Percentiles rank a stretch among this genome's conserved stretches.
phyloP scores from a whole-genome alignment of 2,113 vertebrate genomes.

The Macquaria australasica region DNA sequence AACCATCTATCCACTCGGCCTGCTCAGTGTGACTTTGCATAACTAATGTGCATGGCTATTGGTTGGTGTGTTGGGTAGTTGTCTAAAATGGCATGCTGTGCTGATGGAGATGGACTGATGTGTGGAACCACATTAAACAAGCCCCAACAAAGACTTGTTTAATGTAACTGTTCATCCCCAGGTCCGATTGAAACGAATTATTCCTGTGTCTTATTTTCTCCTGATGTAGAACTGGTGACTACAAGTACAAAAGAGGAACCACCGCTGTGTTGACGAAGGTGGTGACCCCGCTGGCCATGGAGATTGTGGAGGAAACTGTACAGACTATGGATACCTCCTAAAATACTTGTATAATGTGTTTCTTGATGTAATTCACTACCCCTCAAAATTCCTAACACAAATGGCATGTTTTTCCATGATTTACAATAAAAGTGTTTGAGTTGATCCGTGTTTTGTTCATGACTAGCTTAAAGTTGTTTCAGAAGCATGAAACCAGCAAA shows the following conservation, averaged over 20 bases:
- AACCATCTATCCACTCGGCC: not conserved
- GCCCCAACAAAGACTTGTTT: not conserved
- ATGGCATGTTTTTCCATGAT: constrained; percentile 60
- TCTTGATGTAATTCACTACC: not conserved
- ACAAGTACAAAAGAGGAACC: constrained; percentile 87
- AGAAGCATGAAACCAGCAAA: too few relatives aligned
- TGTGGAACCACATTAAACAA: not conserved
- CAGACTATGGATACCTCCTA: constrained; percentile 91
- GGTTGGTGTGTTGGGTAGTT: not conserved
- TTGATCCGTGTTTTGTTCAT: constrained; percentile 10
- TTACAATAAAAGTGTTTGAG: constrained; percentile 77
- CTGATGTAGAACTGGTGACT: constrained; percentile 80
- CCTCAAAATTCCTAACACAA: not conserved
- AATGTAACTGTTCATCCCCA: not conserved
- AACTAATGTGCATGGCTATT: constrained; percentile 9
- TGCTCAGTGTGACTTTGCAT: not conserved
- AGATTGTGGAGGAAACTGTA: constrained; percentile 88
- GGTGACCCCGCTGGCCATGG: constrained; percentile 81
- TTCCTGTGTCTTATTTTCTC: not conserved
- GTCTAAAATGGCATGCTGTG: constrained; percentile 9
- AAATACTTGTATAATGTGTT: constrained; percentile 23
- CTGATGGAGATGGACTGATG: not conserved
- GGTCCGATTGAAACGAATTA: not conserved
- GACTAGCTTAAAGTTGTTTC: not conserved
- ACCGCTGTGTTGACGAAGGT: constrained; percentile 84